These are phyloP conservation scores for Boloria selene DNA, from an alignment of 2,888 invertebrate genomes.

Conservation along the genomic window DNA sequence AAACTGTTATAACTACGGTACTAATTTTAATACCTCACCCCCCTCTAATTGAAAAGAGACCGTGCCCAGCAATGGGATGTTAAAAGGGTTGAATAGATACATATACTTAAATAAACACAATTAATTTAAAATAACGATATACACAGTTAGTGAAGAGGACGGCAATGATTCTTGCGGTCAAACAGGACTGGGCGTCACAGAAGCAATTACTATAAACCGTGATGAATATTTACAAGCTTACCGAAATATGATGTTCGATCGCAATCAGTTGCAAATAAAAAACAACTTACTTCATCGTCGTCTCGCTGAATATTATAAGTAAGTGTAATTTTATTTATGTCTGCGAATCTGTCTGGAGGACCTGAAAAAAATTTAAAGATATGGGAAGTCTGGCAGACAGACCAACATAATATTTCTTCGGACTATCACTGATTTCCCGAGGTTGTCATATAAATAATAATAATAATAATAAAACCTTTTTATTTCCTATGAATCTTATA, in stretches of 20 bases:
- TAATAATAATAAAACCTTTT: too few relatives aligned
- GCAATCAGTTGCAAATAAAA: constrained; percentile 61
- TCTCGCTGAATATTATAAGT: constrained; percentile 76
- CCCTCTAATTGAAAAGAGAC: too few relatives aligned
- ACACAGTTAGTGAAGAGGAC: constrained; percentile 16
- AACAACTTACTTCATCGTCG: constrained; percentile 71
- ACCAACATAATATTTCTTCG: too few relatives aligned
- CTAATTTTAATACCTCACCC: too few relatives aligned
- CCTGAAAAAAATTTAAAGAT: neutral
- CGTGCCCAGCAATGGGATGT: too few relatives aligned
- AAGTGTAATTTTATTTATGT: constrained; percentile 28
- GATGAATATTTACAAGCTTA: constrained; percentile 68
- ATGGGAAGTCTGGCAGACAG: too few relatives aligned
- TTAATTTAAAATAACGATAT: neutral
- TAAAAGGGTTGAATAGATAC: too few relatives aligned
- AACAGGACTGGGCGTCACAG: constrained; percentile 56
- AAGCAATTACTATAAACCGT: constrained; percentile 56
- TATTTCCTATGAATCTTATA: too few relatives aligned
- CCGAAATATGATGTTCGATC: constrained; percentile 62
- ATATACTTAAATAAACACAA: too few relatives aligned
- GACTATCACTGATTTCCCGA: too few relatives aligned
- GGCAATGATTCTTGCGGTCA: constrained; percentile 46
- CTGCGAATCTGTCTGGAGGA: neutral
- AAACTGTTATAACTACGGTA: too few relatives aligned
- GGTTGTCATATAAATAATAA: too few relatives aligned